A percentile compares a stretch with the other conserved stretches of the same genome.
Conservation (phyloP, 2,113 vertebrate species). For the Sander vitreus region DNA sequence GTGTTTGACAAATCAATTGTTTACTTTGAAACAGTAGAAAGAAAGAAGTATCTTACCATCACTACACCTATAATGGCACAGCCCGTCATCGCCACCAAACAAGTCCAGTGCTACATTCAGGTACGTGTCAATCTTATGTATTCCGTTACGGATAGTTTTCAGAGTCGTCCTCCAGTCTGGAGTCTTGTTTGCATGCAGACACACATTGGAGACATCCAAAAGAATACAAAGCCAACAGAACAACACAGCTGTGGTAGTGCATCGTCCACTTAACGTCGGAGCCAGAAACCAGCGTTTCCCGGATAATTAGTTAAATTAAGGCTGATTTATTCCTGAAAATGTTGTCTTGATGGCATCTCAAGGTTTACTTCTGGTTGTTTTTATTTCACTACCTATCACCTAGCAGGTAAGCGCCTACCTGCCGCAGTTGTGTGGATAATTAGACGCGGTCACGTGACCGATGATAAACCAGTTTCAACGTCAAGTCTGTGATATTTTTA, state of each 20-base stretch:
- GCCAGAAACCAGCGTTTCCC: background rate
- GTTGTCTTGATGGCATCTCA: conserved; percentile 36
- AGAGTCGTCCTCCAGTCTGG: conserved; percentile 94
- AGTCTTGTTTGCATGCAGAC: conserved; percentile 65
- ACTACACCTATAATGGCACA: conserved; percentile 89
- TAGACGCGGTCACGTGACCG: conserved; percentile 52
- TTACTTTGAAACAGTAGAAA: background rate
- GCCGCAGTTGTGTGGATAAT: background rate
- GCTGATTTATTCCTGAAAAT: background rate
- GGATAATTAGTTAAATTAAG: background rate
- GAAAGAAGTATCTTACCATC: conserved; percentile 83
- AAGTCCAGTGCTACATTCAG: conserved; percentile 93
- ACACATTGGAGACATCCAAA: conserved; percentile 13
- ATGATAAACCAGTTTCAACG: background rate
- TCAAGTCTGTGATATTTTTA: background rate
- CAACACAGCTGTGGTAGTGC: conserved; percentile 16
- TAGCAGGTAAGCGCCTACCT: no score
- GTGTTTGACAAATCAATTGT: background rate
- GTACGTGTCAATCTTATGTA: conserved; percentile 93
- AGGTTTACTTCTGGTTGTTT: background rate
- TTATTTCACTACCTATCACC: no score
- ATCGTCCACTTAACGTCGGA: background rate
- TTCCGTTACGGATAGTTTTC: conserved; percentile 93
- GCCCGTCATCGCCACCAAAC: conserved; percentile 93
- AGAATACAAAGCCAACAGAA: conserved; percentile 36